Evolutionary conservation across 2,113 vertebrate species (phyloP).

Genomic region (Chaenogobius annularis): DNA sequence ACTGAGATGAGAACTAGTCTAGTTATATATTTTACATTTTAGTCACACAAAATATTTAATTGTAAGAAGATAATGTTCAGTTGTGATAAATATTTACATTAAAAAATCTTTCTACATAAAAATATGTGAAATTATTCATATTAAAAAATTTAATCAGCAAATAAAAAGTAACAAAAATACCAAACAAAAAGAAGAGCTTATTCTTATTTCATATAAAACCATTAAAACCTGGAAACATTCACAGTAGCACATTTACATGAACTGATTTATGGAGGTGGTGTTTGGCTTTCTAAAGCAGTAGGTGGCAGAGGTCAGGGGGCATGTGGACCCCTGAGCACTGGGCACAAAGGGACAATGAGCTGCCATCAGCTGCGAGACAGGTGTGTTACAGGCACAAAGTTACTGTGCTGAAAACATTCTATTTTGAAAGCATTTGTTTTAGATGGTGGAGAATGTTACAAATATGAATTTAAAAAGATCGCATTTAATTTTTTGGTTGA

Average conservation of each 20-base stretch:
- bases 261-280: neutral
- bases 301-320: constrained; percentile 30
- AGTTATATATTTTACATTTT: neutral
- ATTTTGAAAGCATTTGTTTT: neutral
- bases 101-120: neutral
- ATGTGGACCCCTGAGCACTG: constrained; percentile 23
- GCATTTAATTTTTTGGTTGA: too few relatives aligned
- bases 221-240: neutral
- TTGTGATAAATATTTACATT: neutral
- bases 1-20: neutral
- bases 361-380: constrained; percentile 61
- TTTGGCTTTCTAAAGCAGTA: constrained; percentile 17
- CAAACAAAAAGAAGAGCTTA: neutral
- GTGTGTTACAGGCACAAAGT: constrained; percentile 19
- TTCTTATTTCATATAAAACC: neutral
- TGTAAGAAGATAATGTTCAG: neutral
- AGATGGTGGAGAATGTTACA: too few relatives aligned
- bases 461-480: too few relatives aligned
- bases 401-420: neutral
- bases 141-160: neutral
- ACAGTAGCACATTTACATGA: neutral
- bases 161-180: neutral
- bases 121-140: neutral
- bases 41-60: neutral
- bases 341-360: constrained; percentile 41